Evolutionary conservation across 92 coral and sea anemone genomes (phyloP), one percentile per base, ranked within the genome.

Genomic region (Galaxea fascicularis): DNA sequence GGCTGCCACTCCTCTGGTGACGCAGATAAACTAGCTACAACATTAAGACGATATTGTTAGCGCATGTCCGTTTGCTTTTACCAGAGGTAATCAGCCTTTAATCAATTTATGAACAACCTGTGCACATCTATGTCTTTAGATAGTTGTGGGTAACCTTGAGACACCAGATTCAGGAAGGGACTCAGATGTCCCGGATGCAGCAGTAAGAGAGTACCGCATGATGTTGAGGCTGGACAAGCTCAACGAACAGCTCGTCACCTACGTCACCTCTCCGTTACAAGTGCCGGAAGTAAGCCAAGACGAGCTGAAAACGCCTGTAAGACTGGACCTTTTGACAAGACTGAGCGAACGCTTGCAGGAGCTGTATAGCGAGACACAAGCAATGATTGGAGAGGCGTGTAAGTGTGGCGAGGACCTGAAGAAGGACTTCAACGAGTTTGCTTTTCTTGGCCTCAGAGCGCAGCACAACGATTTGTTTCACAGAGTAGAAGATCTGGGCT

Each of bases 351-450:
- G 39, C 39, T 51, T 77, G 14, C 71, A 77, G 31, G 71, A 77
- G 25, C 59, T 60, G 20, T 77, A 77, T 44, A 62, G 25, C 28
- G 53, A 22, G 11, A 65, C 35, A 25, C 29, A 15, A 0, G 58
- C 35, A 12, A 60, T 77, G 58, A 20, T 51, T 24, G 24, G 8
- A 0, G 82, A 77, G 8, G 57, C 72, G 44, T 77, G 71, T 14
- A 21, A 77, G 14, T 77, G 72, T 9, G 20, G 53, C 41, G 45
- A 77, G 18, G 29, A 60, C 5, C 25, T 77, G 35, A 77, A 28
- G 28, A 17, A 25, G 41, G n/a, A 35, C 22, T 77, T 60, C 25
- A 60, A 60, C 25, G 71, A 77, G 31, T 63, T 77, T 17, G 68
- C 82, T 7, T 60, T 60, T 17, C 57, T 60, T 35, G 52, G 56